phyloP scores from a whole-genome alignment of 2,888 invertebrate genomes.

The Ethmia dodecea region DNA sequence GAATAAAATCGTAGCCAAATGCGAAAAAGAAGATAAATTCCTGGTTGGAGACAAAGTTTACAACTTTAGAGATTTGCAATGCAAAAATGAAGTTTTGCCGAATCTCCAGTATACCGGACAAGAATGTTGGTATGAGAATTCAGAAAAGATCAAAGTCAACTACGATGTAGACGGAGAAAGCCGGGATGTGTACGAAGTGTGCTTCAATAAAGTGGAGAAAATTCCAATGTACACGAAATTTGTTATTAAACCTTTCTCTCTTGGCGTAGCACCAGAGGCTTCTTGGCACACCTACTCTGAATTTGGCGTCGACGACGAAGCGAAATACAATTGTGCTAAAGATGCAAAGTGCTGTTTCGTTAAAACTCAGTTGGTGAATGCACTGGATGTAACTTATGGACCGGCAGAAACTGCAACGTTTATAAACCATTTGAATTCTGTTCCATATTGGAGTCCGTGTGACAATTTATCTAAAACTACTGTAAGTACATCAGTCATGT shows the following conservation, averaged over 20 bases:
- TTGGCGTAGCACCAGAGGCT: no score
- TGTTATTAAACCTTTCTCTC: no score
- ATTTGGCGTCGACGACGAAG: neutral
- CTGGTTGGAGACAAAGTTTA: conserved; percentile 6
- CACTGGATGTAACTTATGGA: neutral
- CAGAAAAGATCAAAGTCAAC: conserved; percentile 11
- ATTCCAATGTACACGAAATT: conserved; percentile 11
- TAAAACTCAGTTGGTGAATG: neutral
- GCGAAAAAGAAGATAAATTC: conserved; percentile 13
- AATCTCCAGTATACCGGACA: conserved; percentile 7
- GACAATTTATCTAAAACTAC: no score
- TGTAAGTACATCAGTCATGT: no score
- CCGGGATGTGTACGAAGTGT: conserved; percentile 11
- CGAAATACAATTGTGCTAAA: neutral
- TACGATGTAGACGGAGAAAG: conserved; percentile 8
- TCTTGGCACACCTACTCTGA: neutral
- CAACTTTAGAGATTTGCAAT: conserved; percentile 11
- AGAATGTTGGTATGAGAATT: conserved; percentile 9
- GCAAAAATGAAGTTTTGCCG: conserved; percentile 4
- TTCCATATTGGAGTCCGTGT: conserved; percentile 5
- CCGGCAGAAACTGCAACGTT: neutral
- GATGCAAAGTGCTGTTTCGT: conserved; percentile 1
- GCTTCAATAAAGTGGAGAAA: conserved; percentile 8
- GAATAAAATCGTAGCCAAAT: conserved; percentile 8
- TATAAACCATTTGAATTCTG: neutral